Base-by-base conservation (phyloP, 2,888 invertebrate genomes). In the Dusona sp. region DNA sequence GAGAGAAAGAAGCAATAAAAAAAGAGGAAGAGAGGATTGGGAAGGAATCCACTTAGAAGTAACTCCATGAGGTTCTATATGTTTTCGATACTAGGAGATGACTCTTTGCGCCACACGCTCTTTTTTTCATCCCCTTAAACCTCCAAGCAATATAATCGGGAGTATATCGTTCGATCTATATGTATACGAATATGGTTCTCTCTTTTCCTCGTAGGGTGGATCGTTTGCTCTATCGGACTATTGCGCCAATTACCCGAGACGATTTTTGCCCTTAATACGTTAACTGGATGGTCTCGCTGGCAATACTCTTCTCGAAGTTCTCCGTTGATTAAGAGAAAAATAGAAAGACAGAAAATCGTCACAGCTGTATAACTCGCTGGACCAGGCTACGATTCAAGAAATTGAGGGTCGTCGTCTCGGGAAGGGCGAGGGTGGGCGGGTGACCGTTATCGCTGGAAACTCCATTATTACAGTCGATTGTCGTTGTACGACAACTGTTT, bases 1-100 rank as follows among this genome's bases (percentile, higher is more conserved):
- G 64, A 51, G 42, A 45, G 45, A 25, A 19, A 45, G 54, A 73
- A 3, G 48, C 0, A 57, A 57, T 57, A 19, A 54, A 68, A 80
- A 79, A 86, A 36, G 29, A 51, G 68, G 65, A 36, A 79, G 65
- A 54, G 11, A 38, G 65, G 19, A 22, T 73, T 64, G 68, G 82
- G 80, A 88, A 90, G 89, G 89, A 88, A 90, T 81, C 88, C 88
- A 87, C 88, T 88, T 86, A 87, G 80, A 73, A 84, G 82, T 83
- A 86, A 86, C 86, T 86, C 80, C 61, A 57, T 61, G 80, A 80
- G 57, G 73, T 80, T 83, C 77, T 78, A 70, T 86, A 84, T 87
- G 48, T 73, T 36, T 22, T 25, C 36, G 48, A 65, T 65, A 36
- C 73, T 65, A 38, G 33, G 36, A 36, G 11, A 38, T n/a, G 57